phyloP scores from a whole-genome alignment of 2,113 vertebrate species.

The Ptilorrhoa leucosticta region DNA sequence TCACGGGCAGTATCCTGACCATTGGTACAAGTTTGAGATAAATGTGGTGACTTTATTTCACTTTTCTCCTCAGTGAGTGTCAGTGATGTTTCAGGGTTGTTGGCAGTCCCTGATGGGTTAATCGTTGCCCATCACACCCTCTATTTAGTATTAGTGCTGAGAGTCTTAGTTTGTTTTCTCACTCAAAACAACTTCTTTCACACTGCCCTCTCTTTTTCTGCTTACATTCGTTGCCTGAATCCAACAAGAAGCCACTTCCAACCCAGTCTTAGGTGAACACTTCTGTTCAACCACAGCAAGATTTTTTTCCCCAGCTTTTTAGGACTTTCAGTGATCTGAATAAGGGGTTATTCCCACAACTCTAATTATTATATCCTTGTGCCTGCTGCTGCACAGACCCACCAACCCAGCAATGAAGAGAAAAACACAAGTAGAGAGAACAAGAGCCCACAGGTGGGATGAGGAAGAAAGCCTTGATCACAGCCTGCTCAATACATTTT shows the following conservation, averaged over 20 bases:
- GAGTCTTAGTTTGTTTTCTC: not conserved
- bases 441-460: not conserved
- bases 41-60: not conserved
- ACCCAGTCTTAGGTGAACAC: not conserved
- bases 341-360: not conserved
- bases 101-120: not conserved
- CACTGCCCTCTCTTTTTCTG: not conserved
- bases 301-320: not conserved
- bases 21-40: not conserved
- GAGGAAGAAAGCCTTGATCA: not conserved
- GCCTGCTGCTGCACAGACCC: not conserved
- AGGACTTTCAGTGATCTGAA: not conserved
- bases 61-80: not conserved
- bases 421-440: not conserved
- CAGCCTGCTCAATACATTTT: fast-evolving
- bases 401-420: fast-evolving
- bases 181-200: not conserved
- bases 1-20: not conserved
- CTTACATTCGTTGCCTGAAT: not conserved
- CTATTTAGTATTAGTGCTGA: not conserved
- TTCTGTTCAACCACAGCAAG: not conserved
- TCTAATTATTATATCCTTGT: not conserved
- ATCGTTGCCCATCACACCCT: not conserved
- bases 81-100: not conserved
- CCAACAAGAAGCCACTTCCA: not conserved